These are phyloP conservation scores for Bufotes viridis DNA, from an alignment of 2,797 vertebrate species.

Conservation along the genomic window DNA sequence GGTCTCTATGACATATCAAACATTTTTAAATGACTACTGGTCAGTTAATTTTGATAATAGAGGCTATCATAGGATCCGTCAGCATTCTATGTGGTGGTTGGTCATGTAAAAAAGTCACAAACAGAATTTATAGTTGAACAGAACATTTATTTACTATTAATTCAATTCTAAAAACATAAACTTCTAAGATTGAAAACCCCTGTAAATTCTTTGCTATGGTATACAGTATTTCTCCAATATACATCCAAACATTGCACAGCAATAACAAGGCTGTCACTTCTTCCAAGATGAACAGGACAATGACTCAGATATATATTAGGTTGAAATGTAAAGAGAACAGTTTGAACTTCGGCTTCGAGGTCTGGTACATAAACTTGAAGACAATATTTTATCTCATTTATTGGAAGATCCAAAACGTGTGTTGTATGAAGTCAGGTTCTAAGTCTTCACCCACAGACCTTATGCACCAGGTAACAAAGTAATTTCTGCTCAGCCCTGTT, in stretches of 20 bases:
- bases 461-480: too few relatives aligned
- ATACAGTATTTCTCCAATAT: not conserved
- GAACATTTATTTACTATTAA: too few relatives aligned
- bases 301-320: constrained; percentile 1
- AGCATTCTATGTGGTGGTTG: not conserved
- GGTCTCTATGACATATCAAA: too few relatives aligned
- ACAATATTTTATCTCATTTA: not conserved
- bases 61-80: not conserved
- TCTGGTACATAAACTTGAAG: not conserved
- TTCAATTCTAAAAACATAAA: not conserved
- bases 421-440: not conserved
- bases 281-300: constrained; percentile 19
- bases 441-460: too few relatives aligned
- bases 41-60: not conserved
- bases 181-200: not conserved
- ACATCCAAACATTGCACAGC: not conserved
- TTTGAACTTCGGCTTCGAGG: constrained; percentile 2
- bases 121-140: not conserved
- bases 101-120: not conserved
- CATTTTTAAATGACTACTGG: not conserved
- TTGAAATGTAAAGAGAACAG: not conserved
- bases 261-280: constrained; percentile 28
- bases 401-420: not conserved
- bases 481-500: too few relatives aligned
- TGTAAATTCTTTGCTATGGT: not conserved